phyloP scores from a whole-genome alignment of 2,888 invertebrate genomes.

The Fragum fragum region DNA sequence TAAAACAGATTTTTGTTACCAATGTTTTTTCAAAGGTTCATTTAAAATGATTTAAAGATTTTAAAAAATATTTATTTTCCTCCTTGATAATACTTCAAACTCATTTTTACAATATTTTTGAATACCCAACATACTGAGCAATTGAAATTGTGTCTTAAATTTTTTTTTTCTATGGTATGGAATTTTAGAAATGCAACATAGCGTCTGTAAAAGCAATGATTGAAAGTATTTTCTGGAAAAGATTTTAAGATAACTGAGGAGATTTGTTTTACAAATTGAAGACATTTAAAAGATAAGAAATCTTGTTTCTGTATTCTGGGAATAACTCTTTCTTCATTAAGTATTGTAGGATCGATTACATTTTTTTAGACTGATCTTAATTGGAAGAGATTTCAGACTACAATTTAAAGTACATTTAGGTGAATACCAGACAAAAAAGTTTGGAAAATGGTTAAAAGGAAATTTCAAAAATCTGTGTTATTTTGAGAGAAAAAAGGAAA shows the following conservation, averaged over 20 bases:
- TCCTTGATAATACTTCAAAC: no score
- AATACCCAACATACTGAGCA: no score
- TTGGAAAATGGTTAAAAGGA: background rate
- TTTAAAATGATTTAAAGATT: no score
- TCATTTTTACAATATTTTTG: background rate
- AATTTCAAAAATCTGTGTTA: no score
- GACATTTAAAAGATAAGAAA: background rate
- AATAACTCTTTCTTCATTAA: no score
- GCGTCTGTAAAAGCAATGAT: background rate
- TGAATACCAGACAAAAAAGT: background rate
- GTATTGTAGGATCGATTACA: no score
- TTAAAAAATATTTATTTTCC: no score
- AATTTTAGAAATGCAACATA: no score
- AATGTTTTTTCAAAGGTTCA: no score
- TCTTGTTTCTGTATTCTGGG: background rate
- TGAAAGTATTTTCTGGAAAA: slow-evolving; percentile 3
- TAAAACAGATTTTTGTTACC: no score
- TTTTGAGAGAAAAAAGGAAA: background rate
- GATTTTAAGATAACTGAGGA: background rate
- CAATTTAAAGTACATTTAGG: background rate
- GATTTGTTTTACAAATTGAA: slow-evolving; percentile 6
- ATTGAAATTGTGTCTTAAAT: no score
- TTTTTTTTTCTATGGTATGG: no score
- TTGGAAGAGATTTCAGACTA: background rate
- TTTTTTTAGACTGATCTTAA: background rate